Base-by-base conservation (phyloP, 1,140 invertebrate species). In the Drosophila repletoides region DNA sequence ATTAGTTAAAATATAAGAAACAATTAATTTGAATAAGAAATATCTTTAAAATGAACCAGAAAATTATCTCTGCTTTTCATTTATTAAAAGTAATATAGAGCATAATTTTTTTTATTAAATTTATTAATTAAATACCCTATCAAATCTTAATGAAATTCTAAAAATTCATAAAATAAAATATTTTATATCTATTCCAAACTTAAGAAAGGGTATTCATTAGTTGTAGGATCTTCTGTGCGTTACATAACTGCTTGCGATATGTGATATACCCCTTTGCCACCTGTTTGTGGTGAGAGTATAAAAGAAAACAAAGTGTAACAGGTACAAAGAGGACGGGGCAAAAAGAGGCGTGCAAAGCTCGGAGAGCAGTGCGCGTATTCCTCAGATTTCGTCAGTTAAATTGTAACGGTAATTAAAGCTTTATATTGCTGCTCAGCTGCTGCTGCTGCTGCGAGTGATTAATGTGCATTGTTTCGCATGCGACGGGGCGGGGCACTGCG, bases 381-480 rank as follows among this genome's bases (percentile, higher is more conserved):
- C 28, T 26, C 22, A 22, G 41, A 61, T 79, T 83, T 74, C 79
- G 79, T 84, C 70, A 84, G 79, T 60, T 41, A 55, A 83, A 76
- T 76, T 64, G 70, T 71, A 66, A 61, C 73, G 51, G 61, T 79
- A 83, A 83, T 83, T 83, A 84, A 71, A 83, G 74, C 65, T 84
- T 74, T 56, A 59, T 40, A 63, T 71, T 75, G 24, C 26, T 17
- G 55, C n/a, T n/a, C n/a, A n/a, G n/a, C 15, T 59, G 28, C 15
- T 29, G 34, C 64, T 26, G 60, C 66, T 63, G 72, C 66, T 68
- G 63, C 34, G 34, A 46, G 56, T 81, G 77, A 77, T 81, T 69
- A 76, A 81, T 83, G 73, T 56, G 74, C 79, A 74, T 83, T 84
- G 77, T 84, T 70, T 73, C 60, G 59, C 72, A 66, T 80, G 64